Evolutionary conservation across 2,888 invertebrate genomes (phyloP).

Genomic region (Pammene fasciana): DNA sequence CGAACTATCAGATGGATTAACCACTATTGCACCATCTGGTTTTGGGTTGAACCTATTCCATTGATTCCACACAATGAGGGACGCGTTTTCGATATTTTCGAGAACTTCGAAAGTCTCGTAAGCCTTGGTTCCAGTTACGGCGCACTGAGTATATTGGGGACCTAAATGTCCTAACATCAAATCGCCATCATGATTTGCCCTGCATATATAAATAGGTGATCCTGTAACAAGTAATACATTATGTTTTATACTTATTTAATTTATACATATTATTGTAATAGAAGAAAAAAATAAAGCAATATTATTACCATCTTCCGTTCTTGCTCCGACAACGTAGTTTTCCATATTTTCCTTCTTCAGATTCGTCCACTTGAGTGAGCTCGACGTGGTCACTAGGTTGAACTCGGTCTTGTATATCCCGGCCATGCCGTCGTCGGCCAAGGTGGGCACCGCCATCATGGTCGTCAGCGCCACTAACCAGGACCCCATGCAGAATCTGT

Average conservation of each 20-base stretch:
- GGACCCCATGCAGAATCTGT: conserved; percentile 66
- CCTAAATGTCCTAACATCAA: conserved; percentile 88
- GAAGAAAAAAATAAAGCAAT: background rate
- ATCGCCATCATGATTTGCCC: conserved; percentile 87
- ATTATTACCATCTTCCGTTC: conserved; percentile 66
- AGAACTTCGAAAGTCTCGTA: conserved; percentile 87
- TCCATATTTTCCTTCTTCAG: conserved; percentile 68
- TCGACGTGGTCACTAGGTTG: conserved; percentile 90
- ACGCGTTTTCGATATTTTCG: conserved; percentile 90
- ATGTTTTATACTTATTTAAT: background rate
- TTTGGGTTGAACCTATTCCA: conserved; percentile 87
- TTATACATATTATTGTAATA: conserved; percentile 3
- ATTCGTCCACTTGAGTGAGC: conserved; percentile 90
- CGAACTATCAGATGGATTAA: conserved; percentile 73
- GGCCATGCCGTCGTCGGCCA: conserved; percentile 68
- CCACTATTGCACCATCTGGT: conserved; percentile 87
- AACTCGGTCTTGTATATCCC: conserved; percentile 74
- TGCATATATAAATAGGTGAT: conserved; percentile 87
- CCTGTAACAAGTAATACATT: conserved; percentile 56
- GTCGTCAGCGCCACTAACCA: conserved; percentile 72
- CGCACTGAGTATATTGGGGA: conserved; percentile 84
- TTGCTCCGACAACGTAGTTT: conserved; percentile 86
- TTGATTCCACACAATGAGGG: conserved; percentile 89
- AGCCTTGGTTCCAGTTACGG: conserved; percentile 84
- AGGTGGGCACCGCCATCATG: conserved; percentile 61